phyloP scores from a whole-genome alignment of 2,888 invertebrate species.

The Drosophila cognata region DNA sequence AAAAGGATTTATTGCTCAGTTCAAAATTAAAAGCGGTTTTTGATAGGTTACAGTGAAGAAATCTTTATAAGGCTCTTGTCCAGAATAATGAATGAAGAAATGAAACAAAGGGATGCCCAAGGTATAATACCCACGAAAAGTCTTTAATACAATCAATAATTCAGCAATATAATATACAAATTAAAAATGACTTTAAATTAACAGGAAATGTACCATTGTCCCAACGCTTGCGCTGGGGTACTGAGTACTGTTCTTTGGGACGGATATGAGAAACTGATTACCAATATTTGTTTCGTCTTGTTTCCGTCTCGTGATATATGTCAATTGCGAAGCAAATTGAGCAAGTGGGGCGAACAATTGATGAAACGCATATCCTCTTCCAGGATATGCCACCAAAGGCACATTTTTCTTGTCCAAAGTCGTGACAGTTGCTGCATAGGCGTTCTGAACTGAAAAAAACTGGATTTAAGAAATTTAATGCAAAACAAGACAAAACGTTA shows the following conservation, averaged over 20 bases:
- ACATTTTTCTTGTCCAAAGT: not conserved
- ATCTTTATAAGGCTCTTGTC: not conserved
- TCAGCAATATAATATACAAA: not conserved
- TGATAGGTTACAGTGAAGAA: not conserved
- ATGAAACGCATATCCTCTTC: conserved; percentile 30
- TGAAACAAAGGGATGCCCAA: not conserved
- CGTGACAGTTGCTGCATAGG: not conserved
- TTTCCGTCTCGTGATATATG: conserved; percentile 29
- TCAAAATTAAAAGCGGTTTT: not conserved
- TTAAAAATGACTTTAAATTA: not conserved
- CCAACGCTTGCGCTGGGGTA: not conserved
- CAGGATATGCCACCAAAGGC: conserved; percentile 6
- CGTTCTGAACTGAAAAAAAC: not conserved
- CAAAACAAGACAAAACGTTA: not conserved
- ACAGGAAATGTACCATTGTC: not conserved
- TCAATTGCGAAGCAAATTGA: conserved; percentile 26
- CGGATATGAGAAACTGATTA: conserved; percentile 32
- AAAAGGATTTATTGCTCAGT: not conserved
- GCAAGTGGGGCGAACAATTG: not conserved
- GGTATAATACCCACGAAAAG: not conserved
- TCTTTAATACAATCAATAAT: not conserved
- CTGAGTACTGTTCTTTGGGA: not conserved
- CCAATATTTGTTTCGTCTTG: conserved; percentile 7
- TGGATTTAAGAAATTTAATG: not conserved
- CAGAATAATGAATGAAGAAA: not conserved